Evolutionary conservation across 1,140 invertebrate species (phyloP), one percentile per base, ranked within the genome.

Genomic region (Coenobita brevimanus): DNA sequence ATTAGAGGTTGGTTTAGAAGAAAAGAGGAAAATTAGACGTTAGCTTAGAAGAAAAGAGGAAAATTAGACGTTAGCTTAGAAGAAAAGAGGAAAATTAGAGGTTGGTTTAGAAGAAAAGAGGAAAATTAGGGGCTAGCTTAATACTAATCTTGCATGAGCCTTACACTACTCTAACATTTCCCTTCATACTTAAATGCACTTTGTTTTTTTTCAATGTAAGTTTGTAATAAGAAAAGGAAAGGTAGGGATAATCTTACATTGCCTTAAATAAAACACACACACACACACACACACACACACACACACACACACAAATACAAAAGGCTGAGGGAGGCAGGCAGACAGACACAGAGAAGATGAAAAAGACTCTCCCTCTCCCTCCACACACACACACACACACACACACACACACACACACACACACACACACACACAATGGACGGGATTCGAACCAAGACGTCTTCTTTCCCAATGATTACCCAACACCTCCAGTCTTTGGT

Each of bases 291-390:
- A 30, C 33, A 33, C 24, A 73, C 21, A 15, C 3, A 3, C 33
- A 73, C 3, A 36, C n/a, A 73, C 69, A 73, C 69, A 73, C 69
- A 73, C 69, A 73, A 15, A 30, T 33, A 73, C 33, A 73, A n/a
- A n/a, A n/a, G n/a, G n/a, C n/a, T n/a, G n/a, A n/a, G n/a, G n/a
- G n/a, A n/a, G n/a, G n/a, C n/a, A n/a, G n/a, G n/a, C n/a, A n/a
- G n/a, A n/a, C n/a, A n/a, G n/a, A n/a, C n/a, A n/a, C n/a, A n/a
- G n/a, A n/a, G n/a, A n/a, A n/a, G n/a, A n/a, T n/a, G n/a, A n/a
- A n/a, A n/a, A n/a, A n/a, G n/a, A n/a, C n/a, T n/a, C 64, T 17
- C 64, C 13, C 64, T 17, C 64, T 17, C 64, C 13, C 64, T 17
- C 64, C 17, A 73, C 69, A 73, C 33, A 73, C 69, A 73, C 33